A percentile compares a stretch with the other conserved stretches of the same genome.
Evolutionary conservation across 2,797 vertebrate genomes (phyloP).

Genomic region (Protosalanx chinensis): DNA sequence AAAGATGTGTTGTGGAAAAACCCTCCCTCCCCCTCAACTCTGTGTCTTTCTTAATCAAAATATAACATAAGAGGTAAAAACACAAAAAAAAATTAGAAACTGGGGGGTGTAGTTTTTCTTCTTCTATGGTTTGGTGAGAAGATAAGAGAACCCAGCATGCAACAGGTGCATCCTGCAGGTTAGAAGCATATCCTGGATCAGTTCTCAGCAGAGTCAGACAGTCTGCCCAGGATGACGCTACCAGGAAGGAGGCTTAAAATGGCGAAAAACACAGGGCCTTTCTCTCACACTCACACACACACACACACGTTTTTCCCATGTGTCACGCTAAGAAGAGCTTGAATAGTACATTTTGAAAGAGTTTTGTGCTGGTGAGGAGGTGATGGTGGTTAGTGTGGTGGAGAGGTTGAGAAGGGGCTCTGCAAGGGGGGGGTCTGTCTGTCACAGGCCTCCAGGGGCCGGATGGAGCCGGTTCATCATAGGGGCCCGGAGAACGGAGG

Average conservation of each 20-base stretch:
- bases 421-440: conserved; percentile 30
- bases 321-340: background rate
- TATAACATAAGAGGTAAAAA: conserved; percentile 25
- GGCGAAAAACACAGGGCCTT: conserved; percentile 10
- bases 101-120: conserved; percentile 11
- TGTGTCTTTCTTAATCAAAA: conserved; percentile 11
- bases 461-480: conserved; percentile 31
- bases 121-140: conserved; percentile 16
- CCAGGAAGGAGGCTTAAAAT: conserved; percentile 10
- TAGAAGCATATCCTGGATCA: background rate
- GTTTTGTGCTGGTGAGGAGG: conserved; percentile 19
- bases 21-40: no score
- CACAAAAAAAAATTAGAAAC: conserved; percentile 4
- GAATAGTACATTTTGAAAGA: background rate
- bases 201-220: conserved; percentile 2
- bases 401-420: conserved; percentile 40
- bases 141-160: conserved; percentile 12
- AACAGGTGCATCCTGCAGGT: conserved; percentile 19
- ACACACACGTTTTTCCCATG: background rate
- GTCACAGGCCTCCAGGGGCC: conserved; percentile 13
- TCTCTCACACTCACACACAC: background rate
- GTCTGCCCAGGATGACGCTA: conserved; percentile 9
- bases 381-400: conserved; percentile 11
- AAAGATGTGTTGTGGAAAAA: conserved; percentile 11
- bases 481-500: conserved; percentile 45